A percentile compares a stretch with the other conserved stretches of the same genome.
phyloP scores from a whole-genome alignment of 2,797 vertebrate genomes.

The Erethizon dorsatum region DNA sequence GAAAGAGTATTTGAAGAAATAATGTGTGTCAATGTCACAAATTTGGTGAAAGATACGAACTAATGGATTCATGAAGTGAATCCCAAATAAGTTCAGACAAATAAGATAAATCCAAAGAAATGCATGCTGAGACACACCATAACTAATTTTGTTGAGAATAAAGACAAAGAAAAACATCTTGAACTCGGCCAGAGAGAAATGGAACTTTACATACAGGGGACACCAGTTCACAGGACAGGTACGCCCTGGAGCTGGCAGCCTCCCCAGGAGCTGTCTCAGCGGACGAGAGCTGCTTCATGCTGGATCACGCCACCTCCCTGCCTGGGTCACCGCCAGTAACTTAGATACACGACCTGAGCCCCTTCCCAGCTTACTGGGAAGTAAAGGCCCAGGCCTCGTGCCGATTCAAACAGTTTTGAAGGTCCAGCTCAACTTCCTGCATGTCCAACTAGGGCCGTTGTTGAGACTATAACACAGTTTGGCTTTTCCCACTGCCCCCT shows the following conservation, averaged over 20 bases:
- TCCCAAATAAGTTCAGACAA: neutral
- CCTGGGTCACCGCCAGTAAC: neutral
- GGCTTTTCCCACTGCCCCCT: neutral
- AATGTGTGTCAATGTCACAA: neutral
- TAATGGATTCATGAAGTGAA: conserved; percentile 5
- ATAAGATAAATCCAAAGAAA: conserved; percentile 1
- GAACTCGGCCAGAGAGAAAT: conserved; percentile 1
- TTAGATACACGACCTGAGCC: neutral
- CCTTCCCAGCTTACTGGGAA: neutral
- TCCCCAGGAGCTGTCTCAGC: neutral
- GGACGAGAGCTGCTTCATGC: neutral
- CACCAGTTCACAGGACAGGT: neutral
- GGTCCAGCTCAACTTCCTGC: neutral
- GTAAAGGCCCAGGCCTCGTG: neutral
- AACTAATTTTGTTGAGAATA: conserved; percentile 1
- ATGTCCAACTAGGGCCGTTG: neutral
- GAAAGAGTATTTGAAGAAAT: neutral
- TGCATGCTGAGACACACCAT: neutral
- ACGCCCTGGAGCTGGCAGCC: neutral
- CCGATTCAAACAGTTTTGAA: conserved; percentile 5
- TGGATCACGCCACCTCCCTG: neutral
- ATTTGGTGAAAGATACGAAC: neutral
- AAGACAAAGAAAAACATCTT: neutral
- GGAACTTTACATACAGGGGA: neutral
- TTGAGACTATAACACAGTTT: neutral